A percentile compares a stretch with the other conserved stretches of the same genome.
Evolutionary conservation across 2,888 invertebrate species (phyloP).

Genomic region (Ophion obscuratus): DNA sequence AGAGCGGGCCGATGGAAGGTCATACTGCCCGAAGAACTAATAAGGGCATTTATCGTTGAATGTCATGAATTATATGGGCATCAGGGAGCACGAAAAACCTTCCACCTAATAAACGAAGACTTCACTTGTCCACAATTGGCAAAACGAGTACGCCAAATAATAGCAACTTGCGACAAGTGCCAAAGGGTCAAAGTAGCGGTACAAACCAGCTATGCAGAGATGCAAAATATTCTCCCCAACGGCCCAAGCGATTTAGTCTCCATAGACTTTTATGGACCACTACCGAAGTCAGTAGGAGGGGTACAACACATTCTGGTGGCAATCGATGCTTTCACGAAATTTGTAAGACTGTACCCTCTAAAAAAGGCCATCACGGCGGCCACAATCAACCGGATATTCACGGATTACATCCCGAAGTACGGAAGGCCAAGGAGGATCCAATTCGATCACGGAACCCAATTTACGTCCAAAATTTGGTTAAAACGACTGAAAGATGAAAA

Average conservation of each 20-base stretch:
- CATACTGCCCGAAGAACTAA: no score
- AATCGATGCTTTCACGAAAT: constrained; percentile 26
- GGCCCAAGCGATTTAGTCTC: constrained; percentile 9
- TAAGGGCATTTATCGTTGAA: no score
- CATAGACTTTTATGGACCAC: constrained; percentile 23
- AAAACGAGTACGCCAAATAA: no score
- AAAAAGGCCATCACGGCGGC: neutral
- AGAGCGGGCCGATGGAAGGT: no score
- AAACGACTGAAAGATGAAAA: neutral
- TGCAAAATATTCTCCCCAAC: neutral
- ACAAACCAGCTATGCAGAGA: neutral
- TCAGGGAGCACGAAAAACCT: neutral
- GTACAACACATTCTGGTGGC: constrained; percentile 13
- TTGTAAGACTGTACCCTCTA: neutral
- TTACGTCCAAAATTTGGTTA: constrained; percentile 1
- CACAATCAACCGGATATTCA: neutral
- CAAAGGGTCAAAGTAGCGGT: neutral
- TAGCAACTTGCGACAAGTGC: no score
- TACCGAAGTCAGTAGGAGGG: neutral
- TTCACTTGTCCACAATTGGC: neutral
- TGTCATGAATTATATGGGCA: no score
- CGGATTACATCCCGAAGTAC: constrained; percentile 7
- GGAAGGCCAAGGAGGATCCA: constrained; percentile 22
- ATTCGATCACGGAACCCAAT: constrained; percentile 37
- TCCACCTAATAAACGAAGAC: neutral